phyloP scores from a whole-genome alignment of 2,888 invertebrate genomes.

The Synergus itoensis region DNA sequence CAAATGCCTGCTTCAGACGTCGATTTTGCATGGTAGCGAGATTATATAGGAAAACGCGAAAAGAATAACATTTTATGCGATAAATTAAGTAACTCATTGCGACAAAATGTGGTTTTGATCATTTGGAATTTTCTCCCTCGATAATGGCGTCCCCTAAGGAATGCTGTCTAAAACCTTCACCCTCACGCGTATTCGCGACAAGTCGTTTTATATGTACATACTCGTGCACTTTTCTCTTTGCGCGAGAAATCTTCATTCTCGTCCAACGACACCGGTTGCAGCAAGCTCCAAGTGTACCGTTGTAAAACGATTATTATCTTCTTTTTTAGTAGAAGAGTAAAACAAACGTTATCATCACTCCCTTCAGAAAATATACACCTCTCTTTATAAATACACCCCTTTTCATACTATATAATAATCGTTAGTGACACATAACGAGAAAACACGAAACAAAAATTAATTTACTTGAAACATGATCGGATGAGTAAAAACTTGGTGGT shows the following conservation, averaged over 20 bases:
- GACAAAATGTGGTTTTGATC: constrained; percentile 51
- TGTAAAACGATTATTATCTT: constrained; percentile 53
- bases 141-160: constrained; percentile 54
- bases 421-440: no score
- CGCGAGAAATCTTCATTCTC: constrained; percentile 54
- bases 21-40: not conserved
- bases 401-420: not conserved
- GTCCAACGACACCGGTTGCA: constrained; percentile 4
- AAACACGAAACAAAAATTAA: no score
- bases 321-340: not conserved
- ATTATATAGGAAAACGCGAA: not conserved
- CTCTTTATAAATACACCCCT: not conserved
- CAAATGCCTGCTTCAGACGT: not conserved
- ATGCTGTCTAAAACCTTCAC: constrained; percentile 56
- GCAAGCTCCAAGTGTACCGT: constrained; percentile 46
- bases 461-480: no score
- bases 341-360: constrained; percentile 6
- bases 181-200: constrained; percentile 55
- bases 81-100: constrained; percentile 45
- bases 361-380: no score
- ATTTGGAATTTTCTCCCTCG: constrained; percentile 49
- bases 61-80: constrained; percentile 16
- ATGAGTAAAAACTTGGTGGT: no score
- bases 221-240: constrained; percentile 50
- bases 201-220: constrained; percentile 55